A percentile compares a stretch with the other conserved stretches of the same genome.
These are phyloP conservation scores for Rhaphigaster nebulosa DNA, from an alignment of 2,888 invertebrate genomes.

Conservation along the genomic window DNA sequence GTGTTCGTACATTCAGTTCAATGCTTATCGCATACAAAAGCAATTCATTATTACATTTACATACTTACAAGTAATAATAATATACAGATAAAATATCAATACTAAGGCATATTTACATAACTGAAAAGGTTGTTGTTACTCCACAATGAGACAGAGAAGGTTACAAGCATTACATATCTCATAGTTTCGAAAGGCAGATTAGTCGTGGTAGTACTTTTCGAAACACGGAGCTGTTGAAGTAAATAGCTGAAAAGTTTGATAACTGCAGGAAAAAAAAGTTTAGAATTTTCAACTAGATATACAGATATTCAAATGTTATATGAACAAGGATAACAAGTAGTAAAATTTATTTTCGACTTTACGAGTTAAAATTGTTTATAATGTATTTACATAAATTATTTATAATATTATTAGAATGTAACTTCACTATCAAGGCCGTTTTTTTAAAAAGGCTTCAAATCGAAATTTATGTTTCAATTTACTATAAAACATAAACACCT, in stretches of 20 bases:
- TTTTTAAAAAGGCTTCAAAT: too few relatives aligned
- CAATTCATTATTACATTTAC: background rate
- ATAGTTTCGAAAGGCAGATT: conserved; percentile 19
- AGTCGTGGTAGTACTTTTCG: conserved; percentile 29
- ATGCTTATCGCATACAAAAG: background rate
- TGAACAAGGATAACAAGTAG: background rate
- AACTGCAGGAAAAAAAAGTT: background rate
- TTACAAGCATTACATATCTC: background rate
- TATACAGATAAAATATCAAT: background rate
- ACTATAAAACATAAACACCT: too few relatives aligned
- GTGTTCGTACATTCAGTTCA: background rate
- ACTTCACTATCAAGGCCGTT: too few relatives aligned
- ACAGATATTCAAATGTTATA: background rate
- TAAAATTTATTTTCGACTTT: background rate
- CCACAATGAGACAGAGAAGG: background rate
- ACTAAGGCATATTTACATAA: conserved; percentile 4
- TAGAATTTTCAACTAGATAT: background rate
- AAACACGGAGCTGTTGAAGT: background rate
- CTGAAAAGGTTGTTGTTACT: background rate
- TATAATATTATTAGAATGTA: too few relatives aligned
- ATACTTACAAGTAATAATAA: background rate
- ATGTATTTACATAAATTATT: too few relatives aligned
- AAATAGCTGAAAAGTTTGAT: background rate
- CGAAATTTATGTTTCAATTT: too few relatives aligned
- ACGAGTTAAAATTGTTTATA: too few relatives aligned